Evolutionary conservation across 2,113 vertebrate genomes (phyloP), one percentile per base, ranked within the genome.

Genomic region (Orthonyx spaldingii): DNA sequence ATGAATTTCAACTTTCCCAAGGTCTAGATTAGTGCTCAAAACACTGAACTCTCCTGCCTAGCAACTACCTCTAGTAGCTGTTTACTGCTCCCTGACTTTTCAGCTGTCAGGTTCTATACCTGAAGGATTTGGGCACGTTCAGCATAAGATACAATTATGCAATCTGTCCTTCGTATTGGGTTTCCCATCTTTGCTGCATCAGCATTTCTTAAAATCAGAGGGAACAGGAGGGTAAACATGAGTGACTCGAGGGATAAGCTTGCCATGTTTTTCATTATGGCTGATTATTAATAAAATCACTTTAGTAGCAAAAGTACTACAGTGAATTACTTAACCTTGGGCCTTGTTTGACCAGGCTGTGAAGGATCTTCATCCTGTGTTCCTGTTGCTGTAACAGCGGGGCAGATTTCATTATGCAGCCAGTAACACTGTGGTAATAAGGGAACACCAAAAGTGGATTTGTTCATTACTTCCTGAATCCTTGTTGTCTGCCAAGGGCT

Each of bases 131-230:
- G 49, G 35, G 42, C 56, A 63, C 12, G 49, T 84, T 77, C 64
- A 84, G 56, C 32, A 11, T 42, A 49, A 63, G 64, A 69, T 41
- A 55, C 55, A 76, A 69, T 21, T 33, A 16, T 56, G 16, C 87
- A 63, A 49, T 77, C 71, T 77, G 49, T 50, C 37, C 28, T 86
- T 60, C 41, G 16, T 56, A 6, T 75, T 66, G 12, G 26, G 72
- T 84, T 95, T 89, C 49, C 75, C 75, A 82, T 78, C 83, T 42
- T 87, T 3, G 15, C 72, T 2, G 4, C 11, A 68, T 89, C 80
- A 92, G 49, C 64, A 7, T 78, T 84, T 87, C 83, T 95, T 87
- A 59, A 92, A 93, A 81, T 84, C 74, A 74, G 83, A 88, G 76
- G 35, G 53, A 87, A 76, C 47, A 53, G 42, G 37, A 92, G 53